Base-by-base conservation (phyloP, 2,888 invertebrate species). In the Taenaris catops region DNA sequence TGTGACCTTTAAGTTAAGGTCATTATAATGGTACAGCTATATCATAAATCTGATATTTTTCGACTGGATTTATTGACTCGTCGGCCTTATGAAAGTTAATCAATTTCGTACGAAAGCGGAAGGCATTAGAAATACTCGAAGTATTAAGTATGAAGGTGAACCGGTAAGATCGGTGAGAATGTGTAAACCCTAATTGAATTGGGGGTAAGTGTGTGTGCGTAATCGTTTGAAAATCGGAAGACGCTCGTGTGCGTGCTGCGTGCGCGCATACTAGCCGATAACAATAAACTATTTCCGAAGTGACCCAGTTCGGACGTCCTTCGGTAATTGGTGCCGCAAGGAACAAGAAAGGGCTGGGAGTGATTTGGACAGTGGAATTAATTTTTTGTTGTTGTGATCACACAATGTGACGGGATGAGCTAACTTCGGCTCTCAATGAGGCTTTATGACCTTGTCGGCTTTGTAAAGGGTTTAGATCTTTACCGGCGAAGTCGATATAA, bases 231-330 rank as follows among this genome's bases (percentile, higher is more conserved):
- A 75, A 74, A 69, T 61, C 60, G 61, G n/a, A 64, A 68, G 62
- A 25, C 26, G 53, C 50, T 58, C 48, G 55, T 61, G 69, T 63
- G 68, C 61, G 70, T 62, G 69, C 71, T 67, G 80, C 63, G 63
- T 69, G 73, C 72, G 80, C 78, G 80, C 78, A 62, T 76, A 79
- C 79, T 83, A 70, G 75, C 73, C 83, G 83, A 84, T 86, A 86
- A 86, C 86, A 86, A 86, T 86, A 84, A 84, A 84, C 83, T 86
- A 86, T 86, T 86, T 86, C 81, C 84, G 86, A 86, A 86, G 81
- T 86, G 86, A 84, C 84, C 84, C 72, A 86, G 80, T 81, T 86
- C 62, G 65, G 66, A 75, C 84, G 86, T 86, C 86, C 86, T 86
- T 86, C 84, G 64, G 74, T 60, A 81, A 83, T 83, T 79, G 75